Conservation (phyloP, 53 echinoderm and acorn worm genomes). For the Zoroaster sp. region DNA sequence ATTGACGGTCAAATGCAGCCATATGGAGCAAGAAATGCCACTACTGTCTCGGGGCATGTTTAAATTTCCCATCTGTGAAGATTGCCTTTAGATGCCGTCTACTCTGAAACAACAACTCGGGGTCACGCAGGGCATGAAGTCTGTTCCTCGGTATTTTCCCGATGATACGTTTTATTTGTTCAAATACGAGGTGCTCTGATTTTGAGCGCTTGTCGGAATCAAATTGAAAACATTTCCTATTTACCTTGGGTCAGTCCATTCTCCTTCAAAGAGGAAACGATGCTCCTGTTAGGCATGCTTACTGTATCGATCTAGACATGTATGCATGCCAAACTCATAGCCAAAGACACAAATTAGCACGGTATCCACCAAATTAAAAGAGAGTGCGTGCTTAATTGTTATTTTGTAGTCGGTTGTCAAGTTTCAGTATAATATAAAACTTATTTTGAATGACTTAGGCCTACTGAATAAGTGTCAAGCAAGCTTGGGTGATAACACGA, state of each 20-base stretch:
- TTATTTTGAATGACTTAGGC: no score
- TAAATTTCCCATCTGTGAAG: neutral
- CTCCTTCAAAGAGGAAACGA: neutral
- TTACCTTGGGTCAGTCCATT: neutral
- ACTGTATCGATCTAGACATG: neutral
- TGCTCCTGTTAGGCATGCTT: neutral
- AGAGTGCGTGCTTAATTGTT: neutral
- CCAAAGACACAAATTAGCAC: no score
- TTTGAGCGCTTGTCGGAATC: neutral
- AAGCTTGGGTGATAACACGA: no score
- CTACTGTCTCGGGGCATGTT: neutral
- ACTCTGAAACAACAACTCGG: neutral
- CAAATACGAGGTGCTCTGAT: no score
- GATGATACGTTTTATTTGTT: no score
- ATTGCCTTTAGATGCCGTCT: neutral
- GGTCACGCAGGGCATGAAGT: neutral
- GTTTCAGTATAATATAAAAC: no score
- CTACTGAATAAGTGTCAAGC: no score
- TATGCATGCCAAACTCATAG: no score
- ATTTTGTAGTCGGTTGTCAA: no score
- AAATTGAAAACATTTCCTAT: neutral
- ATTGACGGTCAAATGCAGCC: neutral
- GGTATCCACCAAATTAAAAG: neutral
- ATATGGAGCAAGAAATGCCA: constrained; percentile 20
- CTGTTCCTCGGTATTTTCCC: neutral